Evolutionary conservation across 64 coral and sea anemone genomes (phyloP).

Genomic region (Acropora yongei): DNA sequence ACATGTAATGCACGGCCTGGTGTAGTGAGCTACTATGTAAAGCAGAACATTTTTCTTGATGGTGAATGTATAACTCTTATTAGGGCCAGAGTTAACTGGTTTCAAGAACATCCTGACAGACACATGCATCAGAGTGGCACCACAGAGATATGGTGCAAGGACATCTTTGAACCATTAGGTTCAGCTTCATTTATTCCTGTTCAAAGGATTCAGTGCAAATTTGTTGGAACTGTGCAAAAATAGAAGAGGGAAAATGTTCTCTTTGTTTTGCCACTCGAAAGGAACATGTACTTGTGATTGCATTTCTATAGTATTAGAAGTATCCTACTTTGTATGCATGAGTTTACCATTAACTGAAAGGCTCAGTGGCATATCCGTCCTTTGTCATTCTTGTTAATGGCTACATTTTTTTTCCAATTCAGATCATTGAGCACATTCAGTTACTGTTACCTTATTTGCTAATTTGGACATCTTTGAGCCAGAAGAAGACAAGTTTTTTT

Average conservation of each 20-base stretch:
- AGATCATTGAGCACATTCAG: too few relatives aligned
- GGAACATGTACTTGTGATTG: background rate
- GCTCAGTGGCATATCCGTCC: too few relatives aligned
- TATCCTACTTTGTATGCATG: background rate
- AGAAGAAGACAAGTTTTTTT: too few relatives aligned
- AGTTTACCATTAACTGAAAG: too few relatives aligned
- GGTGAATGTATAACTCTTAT: background rate
- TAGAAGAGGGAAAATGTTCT: slow-evolving; percentile 49
- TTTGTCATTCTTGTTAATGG: background rate
- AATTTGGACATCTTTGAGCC: too few relatives aligned
- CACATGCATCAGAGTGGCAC: slow-evolving; percentile 29
- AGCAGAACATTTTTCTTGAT: slow-evolving; percentile 32
- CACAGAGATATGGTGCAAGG: slow-evolving; percentile 40
- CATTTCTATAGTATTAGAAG: background rate
- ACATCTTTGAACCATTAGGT: slow-evolving; percentile 37
- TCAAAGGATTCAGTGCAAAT: slow-evolving; percentile 55
- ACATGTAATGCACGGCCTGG: slow-evolving; percentile 39
- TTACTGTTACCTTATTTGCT: too few relatives aligned
- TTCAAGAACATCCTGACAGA: slow-evolving; percentile 16
- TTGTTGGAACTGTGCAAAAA: slow-evolving; percentile 63
- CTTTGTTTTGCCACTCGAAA: slow-evolving; percentile 53
- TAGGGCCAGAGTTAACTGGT: slow-evolving; percentile 34
- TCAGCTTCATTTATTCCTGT: slow-evolving; percentile 43
- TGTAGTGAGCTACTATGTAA: slow-evolving; percentile 30
- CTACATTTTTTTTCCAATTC: too few relatives aligned